Evolutionary conservation across 2,113 vertebrate genomes (phyloP).

Genomic region (Trogon surrucura): DNA sequence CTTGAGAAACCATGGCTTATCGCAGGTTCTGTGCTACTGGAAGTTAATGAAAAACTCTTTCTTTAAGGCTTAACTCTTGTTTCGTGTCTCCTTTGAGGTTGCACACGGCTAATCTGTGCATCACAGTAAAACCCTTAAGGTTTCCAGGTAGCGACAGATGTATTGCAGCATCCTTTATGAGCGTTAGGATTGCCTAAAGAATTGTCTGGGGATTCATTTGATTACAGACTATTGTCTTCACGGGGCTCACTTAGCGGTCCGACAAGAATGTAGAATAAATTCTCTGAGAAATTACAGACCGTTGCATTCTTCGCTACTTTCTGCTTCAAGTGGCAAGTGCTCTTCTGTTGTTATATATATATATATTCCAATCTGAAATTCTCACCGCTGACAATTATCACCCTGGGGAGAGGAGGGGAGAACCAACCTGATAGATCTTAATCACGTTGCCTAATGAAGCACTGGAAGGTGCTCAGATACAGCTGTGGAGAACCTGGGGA

Average conservation of each 20-base stretch:
- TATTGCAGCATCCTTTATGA: not conserved
- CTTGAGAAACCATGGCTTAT: not conserved
- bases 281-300: not conserved
- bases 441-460: not conserved
- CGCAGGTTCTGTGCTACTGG: not conserved
- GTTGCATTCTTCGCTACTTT: not conserved
- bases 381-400: not conserved
- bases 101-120: not conserved
- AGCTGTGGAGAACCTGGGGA: not conserved
- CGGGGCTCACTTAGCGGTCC: not conserved
- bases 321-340: not conserved
- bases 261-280: not conserved
- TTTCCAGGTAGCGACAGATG: not conserved
- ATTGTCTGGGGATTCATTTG: not conserved
- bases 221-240: not conserved
- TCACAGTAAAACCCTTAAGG: not conserved
- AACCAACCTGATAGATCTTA: not conserved
- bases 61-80: not conserved
- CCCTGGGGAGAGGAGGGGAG: not conserved
- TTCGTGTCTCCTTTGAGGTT: not conserved
- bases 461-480: not conserved
- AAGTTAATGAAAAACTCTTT: not conserved
- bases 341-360: not conserved
- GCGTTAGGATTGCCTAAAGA: not conserved
- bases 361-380: not conserved